Base-by-base conservation (phyloP, 2,113 vertebrate species). In the Turdus rufiventris region DNA sequence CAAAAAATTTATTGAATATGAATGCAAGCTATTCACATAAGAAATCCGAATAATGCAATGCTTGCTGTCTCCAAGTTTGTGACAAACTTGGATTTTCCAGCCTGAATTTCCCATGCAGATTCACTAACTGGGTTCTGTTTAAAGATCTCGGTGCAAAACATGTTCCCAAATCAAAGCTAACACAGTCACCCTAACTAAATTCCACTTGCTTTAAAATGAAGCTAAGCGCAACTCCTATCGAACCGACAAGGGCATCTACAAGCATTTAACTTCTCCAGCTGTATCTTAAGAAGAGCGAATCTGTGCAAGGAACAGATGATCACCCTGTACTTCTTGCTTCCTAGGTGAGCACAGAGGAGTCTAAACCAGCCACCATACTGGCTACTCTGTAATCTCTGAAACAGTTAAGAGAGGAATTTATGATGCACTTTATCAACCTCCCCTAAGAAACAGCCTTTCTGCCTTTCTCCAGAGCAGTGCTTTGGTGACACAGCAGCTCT, bases 321-420 rank as follows among this genome's bases (percentile, higher is more conserved):
- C 50, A 45, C 8, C 36, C 60, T 58, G 0, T 26, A 40, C 36
- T 86, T 80, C 36, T 33, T 16, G 43, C 34, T 91, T 53, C 60
- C 42, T 67, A 58, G 34, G 42, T 60, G 71, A 60, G 58, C 50
- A 40, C 0, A 1, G 28, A 84, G 87, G 36, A 67, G 62, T 43
- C 72, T 36, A 65, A 70, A 61, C 24, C 88, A 94, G 82, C 43
- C 92, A 94, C 38, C 75, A 60, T 3, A 26, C 38, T 66, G 88
- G 63, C 79, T 86, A 73, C 63, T 80, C 72, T 20, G 38, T 90
- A 87, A 95, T 91, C 91, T 90, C 68, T 50, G 11, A 5, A 92
- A 90, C 82, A 92, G 94, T 92, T 94, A 90, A 90, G 79, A 76
- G 25, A 94, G 72, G 95, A 94, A 96, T 96, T 95, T 96, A 96